Conservation (phyloP, 2,888 invertebrate genomes). For the Chironomus tentans region DNA sequence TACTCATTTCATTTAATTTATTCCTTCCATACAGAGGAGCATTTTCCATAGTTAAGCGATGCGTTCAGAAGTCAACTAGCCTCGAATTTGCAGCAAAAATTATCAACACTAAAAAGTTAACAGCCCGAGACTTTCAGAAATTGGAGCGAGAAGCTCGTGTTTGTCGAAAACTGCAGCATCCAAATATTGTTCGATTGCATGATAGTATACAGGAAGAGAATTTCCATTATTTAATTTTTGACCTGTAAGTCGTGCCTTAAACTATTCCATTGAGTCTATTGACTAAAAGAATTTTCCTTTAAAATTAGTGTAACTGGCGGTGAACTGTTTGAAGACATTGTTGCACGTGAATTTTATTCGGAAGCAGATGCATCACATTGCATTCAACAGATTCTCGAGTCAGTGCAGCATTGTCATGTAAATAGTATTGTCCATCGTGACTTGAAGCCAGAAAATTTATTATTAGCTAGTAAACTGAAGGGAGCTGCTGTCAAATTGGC, state of each 20-base stretch:
- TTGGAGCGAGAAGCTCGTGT: constrained; percentile 93
- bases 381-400: constrained; percentile 96
- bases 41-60: constrained; percentile 92
- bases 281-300: background rate
- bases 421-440: constrained; percentile 87
- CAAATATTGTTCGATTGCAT: constrained; percentile 95
- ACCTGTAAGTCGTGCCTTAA: constrained; percentile 49
- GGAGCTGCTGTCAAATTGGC: constrained; percentile 96
- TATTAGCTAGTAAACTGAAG: constrained; percentile 93
- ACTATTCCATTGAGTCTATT: background rate
- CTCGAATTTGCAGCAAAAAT: constrained; percentile 98
- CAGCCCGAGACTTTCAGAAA: constrained; percentile 94
- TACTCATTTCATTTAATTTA: no score
- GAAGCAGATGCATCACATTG: constrained; percentile 98
- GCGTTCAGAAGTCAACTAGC: constrained; percentile 88
- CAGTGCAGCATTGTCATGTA: constrained; percentile 92
- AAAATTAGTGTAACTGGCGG: constrained; percentile 67
- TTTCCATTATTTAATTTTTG: constrained; percentile 94
- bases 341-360: constrained; percentile 95
- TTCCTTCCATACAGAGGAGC: constrained; percentile 67
- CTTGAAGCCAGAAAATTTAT: constrained; percentile 93
- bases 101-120: constrained; percentile 95
- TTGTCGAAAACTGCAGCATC: constrained; percentile 93
- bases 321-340: constrained; percentile 91
- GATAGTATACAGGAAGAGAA: constrained; percentile 98